Conservation (phyloP, 2,797 vertebrate genomes). For the Melanotaenia parkinsoni region DNA sequence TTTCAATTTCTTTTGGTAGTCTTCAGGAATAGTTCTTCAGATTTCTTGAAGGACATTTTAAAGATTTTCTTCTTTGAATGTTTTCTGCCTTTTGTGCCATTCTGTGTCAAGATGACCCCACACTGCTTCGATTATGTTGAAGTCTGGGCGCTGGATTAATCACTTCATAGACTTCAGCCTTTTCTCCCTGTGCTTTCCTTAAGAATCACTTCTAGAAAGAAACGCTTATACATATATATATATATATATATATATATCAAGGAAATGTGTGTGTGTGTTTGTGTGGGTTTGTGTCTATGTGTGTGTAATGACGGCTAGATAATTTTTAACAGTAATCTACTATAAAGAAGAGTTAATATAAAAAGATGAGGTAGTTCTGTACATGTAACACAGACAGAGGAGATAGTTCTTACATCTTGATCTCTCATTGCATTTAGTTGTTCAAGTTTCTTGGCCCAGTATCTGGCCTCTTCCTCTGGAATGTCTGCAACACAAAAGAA, state of each 20-base stretch:
- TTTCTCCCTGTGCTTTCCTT: too few species aligned
- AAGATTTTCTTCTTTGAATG: not conserved
- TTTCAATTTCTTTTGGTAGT: not conserved
- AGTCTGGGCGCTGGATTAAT: not conserved
- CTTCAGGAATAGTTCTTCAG: not conserved
- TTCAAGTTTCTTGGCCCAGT: slow-evolving; percentile 99
- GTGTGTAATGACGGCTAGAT: too few species aligned
- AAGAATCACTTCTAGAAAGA: too few species aligned
- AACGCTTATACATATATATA: too few species aligned
- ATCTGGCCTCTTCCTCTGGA: slow-evolving; percentile 96
- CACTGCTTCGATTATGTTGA: not conserved
- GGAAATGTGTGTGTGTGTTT: too few species aligned
- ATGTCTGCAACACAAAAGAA: slow-evolving; percentile 86
- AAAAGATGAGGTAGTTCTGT: not conserved
- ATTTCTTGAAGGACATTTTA: not conserved
- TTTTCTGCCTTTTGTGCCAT: not conserved
- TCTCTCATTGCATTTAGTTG: slow-evolving; percentile 98
- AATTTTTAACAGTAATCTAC: too few species aligned
- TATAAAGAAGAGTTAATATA: not conserved
- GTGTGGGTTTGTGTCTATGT: too few species aligned
- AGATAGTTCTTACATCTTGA: slow-evolving; percentile 89
- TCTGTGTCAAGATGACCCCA: not conserved
- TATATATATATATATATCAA: too few species aligned
- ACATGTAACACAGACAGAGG: not conserved
- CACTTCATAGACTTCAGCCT: not conserved